Base-by-base conservation (phyloP, 2,113 vertebrate species). In the Gallinago media region DNA sequence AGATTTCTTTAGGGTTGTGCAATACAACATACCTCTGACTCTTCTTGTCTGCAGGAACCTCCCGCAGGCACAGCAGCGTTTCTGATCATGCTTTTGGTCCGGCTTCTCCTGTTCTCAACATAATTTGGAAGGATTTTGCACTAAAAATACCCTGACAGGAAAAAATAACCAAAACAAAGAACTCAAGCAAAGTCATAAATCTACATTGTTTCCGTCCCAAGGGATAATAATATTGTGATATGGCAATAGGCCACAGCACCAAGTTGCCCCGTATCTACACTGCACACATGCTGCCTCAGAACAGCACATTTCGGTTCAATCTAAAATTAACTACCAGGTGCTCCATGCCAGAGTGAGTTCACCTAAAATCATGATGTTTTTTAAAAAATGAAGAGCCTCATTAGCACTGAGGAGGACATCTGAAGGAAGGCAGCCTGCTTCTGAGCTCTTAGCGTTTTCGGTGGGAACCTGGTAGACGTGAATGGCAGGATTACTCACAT, bases 131-230 rank as follows among this genome's bases (percentile, higher is more conserved):
- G 47, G 22, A 70, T 89, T 94, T 84, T 94, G 73, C 31, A 34
- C 78, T 95, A 85, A 94, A 90, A 97, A 88, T 86, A 96, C 68
- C 46, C 83, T 29, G 42, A 9, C 63, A 92, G 86, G 85, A 95
- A 94, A 83, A 83, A 94, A 83, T 76, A 90, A 65, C 12, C 36
- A 84, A 96, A 96, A 66, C 71, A 91, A 95, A 89, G 74, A 94
- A 65, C 34, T 77, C 65, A 78, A 92, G 63, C 66, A 68, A 25
- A 73, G 62, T 74, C 49, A 80, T 77, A 85, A 94, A 93, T 89
- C 73, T 32, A 20, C 75, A 82, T 26, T 65, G 31, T 94, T 87
- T 90, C 29, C 49, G 26, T 95, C 91, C 66, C 42, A 40, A 56
- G 36, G 49, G 85, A 50, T 82, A 78, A 88, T 88, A 63, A 81